phyloP scores from a whole-genome alignment of 2,797 vertebrate species.

The Huso huso region DNA sequence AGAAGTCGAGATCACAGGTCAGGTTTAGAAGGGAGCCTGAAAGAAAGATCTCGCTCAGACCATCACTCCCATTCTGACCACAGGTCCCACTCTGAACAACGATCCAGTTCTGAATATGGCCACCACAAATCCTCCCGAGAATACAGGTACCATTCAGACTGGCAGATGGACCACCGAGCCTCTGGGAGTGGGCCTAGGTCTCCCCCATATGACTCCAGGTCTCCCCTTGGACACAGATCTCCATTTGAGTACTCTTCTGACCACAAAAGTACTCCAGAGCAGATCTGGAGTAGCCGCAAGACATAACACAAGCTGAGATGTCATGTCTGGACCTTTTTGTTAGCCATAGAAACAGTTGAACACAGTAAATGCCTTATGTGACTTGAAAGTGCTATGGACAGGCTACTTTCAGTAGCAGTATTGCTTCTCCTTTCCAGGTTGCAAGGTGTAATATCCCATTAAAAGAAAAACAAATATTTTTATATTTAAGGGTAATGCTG shows the following conservation, averaged over 20 bases:
- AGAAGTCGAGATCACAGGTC: constrained; percentile 80
- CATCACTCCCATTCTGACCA: constrained; percentile 65
- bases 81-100: constrained; percentile 49
- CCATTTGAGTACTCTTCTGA: constrained; percentile 90
- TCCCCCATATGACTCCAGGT: constrained; percentile 85
- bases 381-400: constrained; percentile 76
- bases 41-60: constrained; percentile 69
- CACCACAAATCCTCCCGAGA: constrained; percentile 77
- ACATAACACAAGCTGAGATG: constrained; percentile 76
- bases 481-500: constrained; percentile 94
- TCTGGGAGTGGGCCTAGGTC: constrained; percentile 80
- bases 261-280: constrained; percentile 93
- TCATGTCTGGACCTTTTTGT: constrained; percentile 47
- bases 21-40: constrained; percentile 62
- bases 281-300: constrained; percentile 90
- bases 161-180: constrained; percentile 83
- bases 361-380: constrained; percentile 94
- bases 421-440: constrained; percentile 74
- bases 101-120: constrained; percentile 65
- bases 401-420: constrained; percentile 68
- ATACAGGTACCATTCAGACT: constrained; percentile 90
- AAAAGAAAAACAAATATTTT: constrained; percentile 74
- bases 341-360: constrained; percentile 83
- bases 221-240: constrained; percentile 77
- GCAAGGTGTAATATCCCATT: constrained; percentile 71